Base-by-base conservation (phyloP, 2,797 vertebrate species). In the Psittacula derbiana region DNA sequence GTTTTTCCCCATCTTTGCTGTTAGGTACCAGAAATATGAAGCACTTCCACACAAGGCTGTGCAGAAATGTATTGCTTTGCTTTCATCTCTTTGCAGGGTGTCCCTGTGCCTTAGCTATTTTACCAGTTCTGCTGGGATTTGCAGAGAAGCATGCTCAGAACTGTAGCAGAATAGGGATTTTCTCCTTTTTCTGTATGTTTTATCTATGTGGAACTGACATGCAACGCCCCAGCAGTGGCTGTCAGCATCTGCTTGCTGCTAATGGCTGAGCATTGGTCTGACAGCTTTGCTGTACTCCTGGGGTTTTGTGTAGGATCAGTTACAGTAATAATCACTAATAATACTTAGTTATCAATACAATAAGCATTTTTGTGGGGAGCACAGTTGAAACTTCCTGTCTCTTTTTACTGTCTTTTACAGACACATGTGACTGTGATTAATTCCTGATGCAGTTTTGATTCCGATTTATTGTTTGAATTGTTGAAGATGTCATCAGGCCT, bases 401-500 rank as follows among this genome's bases (percentile, higher is more conserved):
- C 7, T 81, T 24, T 46, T 36, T 61, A 23, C 16, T n/a, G 6
- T 88, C 17, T 43, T 85, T 10, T 66, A 24, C 84, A 94, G 64
- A 66, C 91, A 38, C 38, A 36, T 11, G 7, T 80, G 52, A 30
- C 14, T 91, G 30, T 46, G n/a, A 28, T 76, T 70, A 73, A 60
- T 70, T 92, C 38, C 33, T 1, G 4, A 62, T 91, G 85, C 31
- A 61, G 57, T 69, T 90, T 79, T 80, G 14, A 47, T 81, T 73
- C 41, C 43, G 36, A 52, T 58, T 50, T 38, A 8, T 40, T 44
- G 43, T 49, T 79, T 82, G 81, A 96, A 21, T 53, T 71, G 49
- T 16, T 49, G 90, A 97, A 97, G 92, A 99, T 99, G 99, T 98
- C 99, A 12, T 95, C 96, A 69, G 97, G 97, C 83, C 98, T 99